Conservation (phyloP, 2,113 vertebrate species). For the Misgurnus anguillicaudatus region DNA sequence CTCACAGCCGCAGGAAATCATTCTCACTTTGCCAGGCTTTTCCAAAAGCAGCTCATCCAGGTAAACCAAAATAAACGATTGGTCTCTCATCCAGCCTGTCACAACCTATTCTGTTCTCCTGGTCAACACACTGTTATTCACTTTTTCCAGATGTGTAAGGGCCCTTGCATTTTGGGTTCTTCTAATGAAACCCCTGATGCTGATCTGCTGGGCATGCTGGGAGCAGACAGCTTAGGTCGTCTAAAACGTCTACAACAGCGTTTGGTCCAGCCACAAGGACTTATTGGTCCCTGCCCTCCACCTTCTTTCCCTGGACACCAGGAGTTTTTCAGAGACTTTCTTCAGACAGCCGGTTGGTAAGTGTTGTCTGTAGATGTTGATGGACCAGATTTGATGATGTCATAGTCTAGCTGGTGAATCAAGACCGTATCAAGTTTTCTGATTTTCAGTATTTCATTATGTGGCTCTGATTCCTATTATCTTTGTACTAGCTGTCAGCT, state of each 20-base stretch:
- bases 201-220: slow-evolving; percentile 91
- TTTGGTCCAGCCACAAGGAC: slow-evolving; percentile 88
- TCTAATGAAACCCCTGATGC: slow-evolving; percentile 84
- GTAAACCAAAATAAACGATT: slow-evolving; percentile 64
- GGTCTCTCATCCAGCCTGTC: background rate
- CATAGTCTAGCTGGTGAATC: background rate
- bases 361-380: slow-evolving; percentile 22
- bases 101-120: background rate
- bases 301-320: slow-evolving; percentile 94
- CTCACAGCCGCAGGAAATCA: slow-evolving; percentile 88
- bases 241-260: slow-evolving; percentile 92
- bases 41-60: slow-evolving; percentile 95
- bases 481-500: slow-evolving; percentile 87
- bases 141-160: slow-evolving; percentile 88
- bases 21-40: slow-evolving; percentile 93
- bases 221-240: slow-evolving; percentile 88
- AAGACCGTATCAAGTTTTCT: background rate
- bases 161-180: slow-evolving; percentile 70
- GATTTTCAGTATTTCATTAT: too few species aligned
- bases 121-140: background rate
- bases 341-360: slow-evolving; percentile 91
- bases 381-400: too few species aligned
- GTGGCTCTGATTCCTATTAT: background rate
- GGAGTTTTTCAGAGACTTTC: slow-evolving; percentile 93
- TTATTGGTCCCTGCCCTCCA: slow-evolving; percentile 91